Conservation (phyloP, 2,888 invertebrate species). For the Bombylius major region DNA sequence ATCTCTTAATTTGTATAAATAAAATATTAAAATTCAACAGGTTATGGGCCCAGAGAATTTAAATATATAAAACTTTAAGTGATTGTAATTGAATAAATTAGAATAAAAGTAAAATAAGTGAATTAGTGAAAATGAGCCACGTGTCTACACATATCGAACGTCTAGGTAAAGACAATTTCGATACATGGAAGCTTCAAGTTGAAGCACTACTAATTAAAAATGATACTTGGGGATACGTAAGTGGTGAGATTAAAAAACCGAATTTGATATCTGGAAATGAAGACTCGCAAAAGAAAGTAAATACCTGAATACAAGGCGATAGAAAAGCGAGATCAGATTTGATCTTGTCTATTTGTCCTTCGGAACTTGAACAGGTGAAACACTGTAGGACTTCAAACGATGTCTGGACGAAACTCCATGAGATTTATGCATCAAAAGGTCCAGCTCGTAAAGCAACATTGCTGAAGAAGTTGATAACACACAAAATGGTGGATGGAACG, state of each 20-base stretch:
- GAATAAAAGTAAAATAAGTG: too few relatives aligned
- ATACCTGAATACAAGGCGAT: too few relatives aligned
- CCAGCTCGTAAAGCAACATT: constrained; percentile 7
- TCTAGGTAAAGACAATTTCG: neutral
- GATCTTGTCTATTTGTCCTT: constrained; percentile 10
- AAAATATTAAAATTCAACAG: too few relatives aligned
- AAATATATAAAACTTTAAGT: neutral
- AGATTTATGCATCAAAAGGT: constrained; percentile 8
- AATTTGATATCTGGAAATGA: neutral
- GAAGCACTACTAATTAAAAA: too few relatives aligned
- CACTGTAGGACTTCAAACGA: constrained; percentile 6
- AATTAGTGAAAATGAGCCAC: too few relatives aligned
- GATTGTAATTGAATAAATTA: too few relatives aligned
- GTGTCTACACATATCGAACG: too few relatives aligned
- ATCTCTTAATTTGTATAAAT: too few relatives aligned
- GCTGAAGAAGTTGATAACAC: constrained; percentile 5
- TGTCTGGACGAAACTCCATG: constrained; percentile 6
- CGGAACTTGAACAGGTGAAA: constrained; percentile 5
- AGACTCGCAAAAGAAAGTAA: neutral
- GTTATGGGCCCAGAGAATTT: neutral
- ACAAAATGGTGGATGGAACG: constrained; percentile 7
- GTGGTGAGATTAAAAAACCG: too few relatives aligned
- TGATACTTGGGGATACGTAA: too few relatives aligned
- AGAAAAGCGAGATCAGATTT: constrained; percentile 6
- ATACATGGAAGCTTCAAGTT: neutral